Percentiles rank a stretch among this genome's conserved stretches.
Evolutionary conservation across 2,113 vertebrate genomes (phyloP).

Genomic region (Himantopus leucocephalus): DNA sequence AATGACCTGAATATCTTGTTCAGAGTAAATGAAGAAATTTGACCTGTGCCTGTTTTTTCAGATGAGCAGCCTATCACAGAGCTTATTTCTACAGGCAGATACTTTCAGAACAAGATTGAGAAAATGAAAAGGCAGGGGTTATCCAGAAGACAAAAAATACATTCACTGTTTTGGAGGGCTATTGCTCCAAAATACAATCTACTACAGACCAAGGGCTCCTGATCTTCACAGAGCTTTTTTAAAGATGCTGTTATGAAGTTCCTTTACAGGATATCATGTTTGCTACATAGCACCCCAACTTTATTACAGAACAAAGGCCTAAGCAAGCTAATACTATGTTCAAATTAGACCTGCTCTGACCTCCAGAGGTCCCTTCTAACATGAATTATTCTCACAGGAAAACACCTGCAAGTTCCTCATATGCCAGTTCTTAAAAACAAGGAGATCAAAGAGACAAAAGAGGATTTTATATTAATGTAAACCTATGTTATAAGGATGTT

Average conservation of each 20-base stretch:
- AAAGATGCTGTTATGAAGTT: neutral
- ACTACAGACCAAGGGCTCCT: neutral
- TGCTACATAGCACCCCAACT: neutral
- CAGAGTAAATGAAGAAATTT: neutral
- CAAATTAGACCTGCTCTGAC: neutral
- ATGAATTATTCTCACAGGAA: neutral
- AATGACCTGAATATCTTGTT: neutral
- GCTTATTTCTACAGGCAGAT: neutral
- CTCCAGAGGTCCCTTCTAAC: neutral
- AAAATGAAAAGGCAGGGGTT: neutral
- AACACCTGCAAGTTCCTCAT: neutral
- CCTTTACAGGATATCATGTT: neutral
- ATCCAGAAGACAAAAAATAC: neutral
- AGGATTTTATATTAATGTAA: neutral
- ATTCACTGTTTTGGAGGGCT: neutral
- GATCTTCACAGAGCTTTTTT: neutral
- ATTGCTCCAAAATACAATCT: neutral
- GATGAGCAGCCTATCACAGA: neutral
- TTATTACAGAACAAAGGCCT: neutral
- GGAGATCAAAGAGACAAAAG: neutral
- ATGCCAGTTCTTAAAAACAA: neutral
- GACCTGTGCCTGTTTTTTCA: neutral
- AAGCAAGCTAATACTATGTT: neutral
- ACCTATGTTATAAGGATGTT: neutral
- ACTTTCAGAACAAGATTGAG: neutral